Evolutionary conservation across 2,113 vertebrate species (phyloP).

Genomic region (Oryctolagus cuniculus): mOryCun1.1 NC_091442.1:57689501-57690000

Average conservation of each 20-base stretch:
- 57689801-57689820: background rate
- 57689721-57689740: background rate
- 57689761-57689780: no score
- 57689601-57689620: background rate
- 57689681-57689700: background rate
- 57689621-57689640: background rate
- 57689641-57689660: background rate
- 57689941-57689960: no score
- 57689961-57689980: no score
- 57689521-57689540: no score
- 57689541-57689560: no score
- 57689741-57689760: background rate
- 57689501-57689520: no score
- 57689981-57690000: background rate
- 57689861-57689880: background rate
- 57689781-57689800: background rate
- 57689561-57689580: no score
- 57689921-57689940: background rate
- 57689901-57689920: background rate
- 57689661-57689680: background rate
- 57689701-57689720: background rate
- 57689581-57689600: no score
- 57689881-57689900: background rate
- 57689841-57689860: background rate
- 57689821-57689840: background rate